Percentiles rank a stretch among this genome's conserved stretches.
phyloP scores from a whole-genome alignment of 2,888 invertebrate genomes.

The Apotomis capreana region DNA sequence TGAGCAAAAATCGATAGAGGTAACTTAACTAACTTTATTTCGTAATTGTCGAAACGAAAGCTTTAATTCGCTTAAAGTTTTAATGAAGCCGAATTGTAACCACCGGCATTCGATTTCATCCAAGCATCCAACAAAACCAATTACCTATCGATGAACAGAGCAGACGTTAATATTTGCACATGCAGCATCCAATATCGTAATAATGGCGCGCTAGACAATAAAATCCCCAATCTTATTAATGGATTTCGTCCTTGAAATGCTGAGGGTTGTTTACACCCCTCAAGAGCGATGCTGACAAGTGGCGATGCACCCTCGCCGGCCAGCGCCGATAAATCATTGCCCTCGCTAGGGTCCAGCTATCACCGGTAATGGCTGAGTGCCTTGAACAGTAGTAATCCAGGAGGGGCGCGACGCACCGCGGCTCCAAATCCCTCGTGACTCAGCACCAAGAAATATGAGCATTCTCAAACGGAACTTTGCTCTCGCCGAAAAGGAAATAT shows the following conservation, averaged over 20 bases:
- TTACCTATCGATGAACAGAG: neutral
- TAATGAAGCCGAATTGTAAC: constrained; percentile 10
- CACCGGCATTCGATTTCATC: neutral
- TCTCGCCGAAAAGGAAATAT: constrained; percentile 2
- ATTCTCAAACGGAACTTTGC: neutral
- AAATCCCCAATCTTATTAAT: constrained; percentile 31
- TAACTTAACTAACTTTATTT: constrained; percentile 18
- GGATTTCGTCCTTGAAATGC: constrained; percentile 17
- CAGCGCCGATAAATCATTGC: constrained; percentile 7
- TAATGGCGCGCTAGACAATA: neutral
- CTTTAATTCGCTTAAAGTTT: constrained; percentile 18
- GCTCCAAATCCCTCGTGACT: constrained; percentile 7
- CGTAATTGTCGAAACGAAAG: neutral
- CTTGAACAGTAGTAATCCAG: constrained; percentile 10
- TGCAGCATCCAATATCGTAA: neutral
- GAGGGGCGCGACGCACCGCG: constrained; percentile 8
- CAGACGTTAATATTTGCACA: neutral
- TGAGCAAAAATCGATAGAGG: constrained; percentile 13
- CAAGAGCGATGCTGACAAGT: constrained; percentile 15
- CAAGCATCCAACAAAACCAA: neutral
- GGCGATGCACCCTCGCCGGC: constrained; percentile 8
- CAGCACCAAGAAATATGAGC: constrained; percentile 5
- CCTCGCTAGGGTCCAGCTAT: constrained; percentile 7
- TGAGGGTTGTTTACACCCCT: constrained; percentile 35
- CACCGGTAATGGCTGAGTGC: constrained; percentile 3